phyloP scores from a whole-genome alignment of 2,888 invertebrate genomes.

The Branchinecta sandiegonensis region DNA sequence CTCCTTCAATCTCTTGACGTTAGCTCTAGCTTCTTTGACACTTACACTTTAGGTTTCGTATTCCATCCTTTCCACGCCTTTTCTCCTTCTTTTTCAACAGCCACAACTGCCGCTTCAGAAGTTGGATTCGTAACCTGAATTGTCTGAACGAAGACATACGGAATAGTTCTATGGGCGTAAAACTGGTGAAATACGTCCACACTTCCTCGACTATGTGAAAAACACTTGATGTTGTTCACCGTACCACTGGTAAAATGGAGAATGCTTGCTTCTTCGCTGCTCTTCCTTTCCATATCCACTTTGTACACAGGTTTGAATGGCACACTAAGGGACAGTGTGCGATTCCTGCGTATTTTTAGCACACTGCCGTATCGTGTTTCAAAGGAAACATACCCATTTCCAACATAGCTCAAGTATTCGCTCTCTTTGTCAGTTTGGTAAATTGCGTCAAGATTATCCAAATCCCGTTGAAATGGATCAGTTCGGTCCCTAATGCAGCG shows the following conservation, averaged over 20 bases:
- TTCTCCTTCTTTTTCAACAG: constrained; percentile 45
- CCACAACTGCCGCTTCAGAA: constrained; percentile 43
- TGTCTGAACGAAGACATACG: constrained; percentile 64
- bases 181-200: constrained; percentile 37
- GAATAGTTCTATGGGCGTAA: constrained; percentile 64
- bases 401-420: neutral
- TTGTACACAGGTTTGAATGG: neutral
- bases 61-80: constrained; percentile 46
- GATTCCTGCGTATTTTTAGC: neutral
- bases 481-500: neutral
- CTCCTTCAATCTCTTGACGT: no score
- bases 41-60: constrained; percentile 40
- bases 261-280: constrained; percentile 44
- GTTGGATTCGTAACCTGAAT: constrained; percentile 60
- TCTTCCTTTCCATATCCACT: neutral
- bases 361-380: neutral
- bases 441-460: neutral
- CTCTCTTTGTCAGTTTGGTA: neutral
- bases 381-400: neutral
- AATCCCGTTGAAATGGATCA: neutral
- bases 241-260: constrained; percentile 38
- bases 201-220: constrained; percentile 37
- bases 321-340: neutral
- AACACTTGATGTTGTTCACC: constrained; percentile 47
- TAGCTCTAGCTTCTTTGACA: neutral